Evolutionary conservation across 1,140 invertebrate genomes (phyloP), one percentile per base, ranked within the genome.

Genomic region (Drosophila asahinai): DNA sequence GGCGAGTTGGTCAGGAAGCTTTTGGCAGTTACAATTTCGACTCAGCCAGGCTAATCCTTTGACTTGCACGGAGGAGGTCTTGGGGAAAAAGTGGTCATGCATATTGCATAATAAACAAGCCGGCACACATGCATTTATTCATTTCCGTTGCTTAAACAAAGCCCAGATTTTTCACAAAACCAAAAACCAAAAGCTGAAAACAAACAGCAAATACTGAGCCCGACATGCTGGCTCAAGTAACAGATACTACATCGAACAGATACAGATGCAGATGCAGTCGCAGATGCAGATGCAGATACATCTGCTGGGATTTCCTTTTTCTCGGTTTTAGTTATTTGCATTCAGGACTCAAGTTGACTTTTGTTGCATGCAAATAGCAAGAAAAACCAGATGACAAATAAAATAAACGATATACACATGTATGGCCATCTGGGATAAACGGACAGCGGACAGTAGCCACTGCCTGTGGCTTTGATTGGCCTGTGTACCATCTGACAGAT

Each of bases 101-200:
- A 86, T 86, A 86, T 82, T 81, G 83, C 71, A 86, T 78, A 79
- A 82, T 79, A 86, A 86, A 82, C 84, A 84, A 63, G 33, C 48
- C 22, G 17, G 49, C 58, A 19, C 27, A 64, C 57, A 64, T 67
- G 55, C 64, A 77, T 76, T 65, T 67, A 67, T 77, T 55, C 66
- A 55, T 71, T 61, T 80, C 61, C 62, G 54, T 65, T 71, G 64
- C 30, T 57, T 54, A 47, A 66, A 74, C 59, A 68, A 77, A 72
- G 40, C 40, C 64, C 17, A 58, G 42, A 59, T 48, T 67, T 54
- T 77, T 54, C 63, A 33, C 57, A 51, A 76, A 66, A 30, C 61
- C 51, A 42, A 58, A 58, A 66, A 59, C 64, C 61, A 42, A 61
- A 58, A 66, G 51, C 64, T 58, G 22, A 75, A 64, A 82, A 75